Percentiles rank a stretch among this genome's conserved stretches.
phyloP scores from a whole-genome alignment of 2,113 vertebrate genomes.

The Rhinolophus sinicus region DNA sequence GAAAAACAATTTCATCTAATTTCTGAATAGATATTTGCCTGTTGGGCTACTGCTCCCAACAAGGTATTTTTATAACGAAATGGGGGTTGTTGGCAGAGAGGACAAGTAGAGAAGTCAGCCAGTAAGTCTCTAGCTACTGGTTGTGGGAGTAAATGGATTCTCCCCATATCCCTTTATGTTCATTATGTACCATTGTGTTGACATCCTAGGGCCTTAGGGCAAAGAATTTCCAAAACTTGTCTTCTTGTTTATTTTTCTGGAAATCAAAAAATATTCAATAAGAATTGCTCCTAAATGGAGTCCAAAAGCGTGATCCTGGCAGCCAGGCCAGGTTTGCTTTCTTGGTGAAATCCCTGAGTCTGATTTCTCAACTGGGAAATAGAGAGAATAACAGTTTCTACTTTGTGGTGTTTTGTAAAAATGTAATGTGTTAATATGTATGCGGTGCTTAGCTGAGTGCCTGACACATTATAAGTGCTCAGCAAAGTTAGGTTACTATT shows the following conservation, averaged over 20 bases:
- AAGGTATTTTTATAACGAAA: slow-evolving; percentile 4
- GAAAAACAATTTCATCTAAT: background rate
- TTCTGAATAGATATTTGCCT: slow-evolving; percentile 13
- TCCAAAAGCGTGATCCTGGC: background rate
- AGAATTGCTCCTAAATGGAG: background rate
- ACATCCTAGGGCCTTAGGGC: background rate
- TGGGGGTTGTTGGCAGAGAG: background rate
- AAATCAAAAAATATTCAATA: background rate
- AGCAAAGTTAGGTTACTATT: background rate
- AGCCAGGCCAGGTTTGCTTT: background rate
- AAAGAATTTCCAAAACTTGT: background rate
- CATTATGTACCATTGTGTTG: background rate
- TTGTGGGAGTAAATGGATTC: background rate
- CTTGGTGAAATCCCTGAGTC: background rate
- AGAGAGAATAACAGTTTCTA: background rate
- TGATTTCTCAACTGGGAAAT: background rate
- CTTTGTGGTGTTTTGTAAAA: background rate
- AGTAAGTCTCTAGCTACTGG: background rate
- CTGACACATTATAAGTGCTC: background rate
- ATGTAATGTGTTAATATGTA: background rate
- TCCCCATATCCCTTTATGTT: background rate
- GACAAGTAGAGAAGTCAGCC: background rate
- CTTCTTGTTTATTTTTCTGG: slow-evolving; percentile 17
- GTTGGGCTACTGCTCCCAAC: background rate
- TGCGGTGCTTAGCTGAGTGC: background rate